Evolutionary conservation across 2,113 vertebrate genomes (phyloP), one percentile per base, ranked within the genome.

Genomic region (Catharus minimus): DNA sequence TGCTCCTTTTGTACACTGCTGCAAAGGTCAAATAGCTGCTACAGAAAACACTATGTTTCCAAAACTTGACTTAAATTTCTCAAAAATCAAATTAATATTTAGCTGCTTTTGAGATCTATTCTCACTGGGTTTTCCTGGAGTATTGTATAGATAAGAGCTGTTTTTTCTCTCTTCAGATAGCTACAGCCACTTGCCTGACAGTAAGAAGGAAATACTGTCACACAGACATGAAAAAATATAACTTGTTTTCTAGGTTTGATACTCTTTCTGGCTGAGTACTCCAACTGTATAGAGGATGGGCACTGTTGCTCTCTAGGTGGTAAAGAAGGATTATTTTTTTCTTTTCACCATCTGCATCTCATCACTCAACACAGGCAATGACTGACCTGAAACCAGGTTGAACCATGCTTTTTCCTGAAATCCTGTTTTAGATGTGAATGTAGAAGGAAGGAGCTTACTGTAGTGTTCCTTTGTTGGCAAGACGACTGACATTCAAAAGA

Each of bases 21-120:
- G 66, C 20, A 46, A 49, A 26, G n/a, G 19, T 28, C n/a, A 82
- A 84, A 21, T 11, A 52, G 27, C 21, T 60, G 49, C 33, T 72
- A 36, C 15, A 22, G 13, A 67, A 92, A 88, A 41, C 0, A 28
- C 8, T 15, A 12, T 3, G 12, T 68, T 58, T 82, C 65, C 50
- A 84, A 75, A 90, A 56, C n/a, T 16, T 56, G 24, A 17, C 12
- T 65, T 57, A 82, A 65, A 82, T 82, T 61, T 76, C 30, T 68
- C 17, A 93, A 61, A 64, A 85, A 84, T 75, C 17, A 79, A 91
- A 72, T 81, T 46, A 88, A 77, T 90, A 44, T 68, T 88, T 85
- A 68, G 38, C 76, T 82, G 13, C 32, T 84, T 68, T 43, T 53
- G 16, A 61, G 64, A 44, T 75, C 84, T 75, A 65, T 62, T 84